Conservation (phyloP, 2,113 vertebrate genomes). For the Perccottus glenii region DNA sequence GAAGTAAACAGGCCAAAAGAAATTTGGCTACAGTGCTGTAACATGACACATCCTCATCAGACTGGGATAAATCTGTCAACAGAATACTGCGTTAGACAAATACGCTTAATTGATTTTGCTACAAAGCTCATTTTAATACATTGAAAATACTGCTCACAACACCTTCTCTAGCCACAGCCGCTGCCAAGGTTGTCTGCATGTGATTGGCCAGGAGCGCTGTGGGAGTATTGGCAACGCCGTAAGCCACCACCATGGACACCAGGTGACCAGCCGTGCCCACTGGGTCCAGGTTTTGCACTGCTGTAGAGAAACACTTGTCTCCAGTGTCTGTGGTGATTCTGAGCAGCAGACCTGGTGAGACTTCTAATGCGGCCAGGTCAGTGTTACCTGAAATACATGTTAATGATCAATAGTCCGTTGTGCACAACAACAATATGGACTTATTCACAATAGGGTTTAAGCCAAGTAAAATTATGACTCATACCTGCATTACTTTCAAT, state of each 20-base stretch:
- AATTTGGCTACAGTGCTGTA: conserved; percentile 71
- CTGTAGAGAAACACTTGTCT: conserved; percentile 71
- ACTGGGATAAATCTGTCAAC: conserved; percentile 60
- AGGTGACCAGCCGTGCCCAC: conserved; percentile 78
- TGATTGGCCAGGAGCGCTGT: conserved; percentile 82
- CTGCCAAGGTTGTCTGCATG: conserved; percentile 77
- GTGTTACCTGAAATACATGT: conserved; percentile 54
- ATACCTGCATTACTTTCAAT: conserved; percentile 75
- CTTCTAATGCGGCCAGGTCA: conserved; percentile 76
- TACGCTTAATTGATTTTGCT: background rate
- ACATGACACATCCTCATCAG: conserved; percentile 66
- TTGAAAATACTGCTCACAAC: background rate
- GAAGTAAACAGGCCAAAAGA: conserved; percentile 74
- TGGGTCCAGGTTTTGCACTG: conserved; percentile 62
- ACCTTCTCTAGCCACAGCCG: conserved; percentile 74
- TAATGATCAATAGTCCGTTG: background rate
- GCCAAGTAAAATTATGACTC: background rate
- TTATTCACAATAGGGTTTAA: no score
- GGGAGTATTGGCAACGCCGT: conserved; percentile 76
- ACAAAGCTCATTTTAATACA: no score
- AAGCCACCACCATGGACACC: conserved; percentile 78
- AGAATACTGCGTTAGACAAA: background rate
- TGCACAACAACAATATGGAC: background rate
- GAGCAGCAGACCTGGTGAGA: conserved; percentile 73
- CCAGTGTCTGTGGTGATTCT: conserved; percentile 74